Evolutionary conservation across 2,888 invertebrate species (phyloP).

Genomic region (Cephus pygmeus): DNA sequence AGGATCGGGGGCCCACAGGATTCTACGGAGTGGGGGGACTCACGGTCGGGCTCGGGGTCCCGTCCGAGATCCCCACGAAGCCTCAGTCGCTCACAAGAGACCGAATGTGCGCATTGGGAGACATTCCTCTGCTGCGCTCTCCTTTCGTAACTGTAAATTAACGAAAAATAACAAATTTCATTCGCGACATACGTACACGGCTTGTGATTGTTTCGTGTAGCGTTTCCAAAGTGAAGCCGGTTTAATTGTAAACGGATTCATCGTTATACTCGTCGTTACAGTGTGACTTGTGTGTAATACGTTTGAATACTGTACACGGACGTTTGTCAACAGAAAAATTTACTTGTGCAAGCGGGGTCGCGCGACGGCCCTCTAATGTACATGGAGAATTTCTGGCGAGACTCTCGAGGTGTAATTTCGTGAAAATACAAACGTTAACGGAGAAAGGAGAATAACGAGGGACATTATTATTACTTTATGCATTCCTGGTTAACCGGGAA

Average conservation of each 20-base stretch:
- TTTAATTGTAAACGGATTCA: neutral
- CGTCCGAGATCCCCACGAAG: constrained; percentile 51
- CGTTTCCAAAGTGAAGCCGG: neutral
- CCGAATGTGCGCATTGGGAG: constrained; percentile 35
- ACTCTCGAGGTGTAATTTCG: neutral
- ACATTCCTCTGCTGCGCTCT: constrained; percentile 22
- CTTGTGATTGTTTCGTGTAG: neutral
- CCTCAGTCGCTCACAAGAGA: constrained; percentile 59
- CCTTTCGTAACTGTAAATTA: constrained; percentile 13
- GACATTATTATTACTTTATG: neutral
- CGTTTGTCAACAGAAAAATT: neutral
- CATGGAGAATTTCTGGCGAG: neutral
- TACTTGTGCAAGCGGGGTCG: neutral
- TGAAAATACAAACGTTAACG: neutral
- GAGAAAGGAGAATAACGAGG: neutral
- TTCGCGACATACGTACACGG: neutral
- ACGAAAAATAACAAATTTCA: neutral
- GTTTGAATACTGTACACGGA: neutral
- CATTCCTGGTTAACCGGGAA: neutral
- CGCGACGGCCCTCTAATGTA: neutral
- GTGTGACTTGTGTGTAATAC: neutral
- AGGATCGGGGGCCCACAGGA: constrained; percentile 29
- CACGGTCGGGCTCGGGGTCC: constrained; percentile 55
- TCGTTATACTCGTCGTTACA: neutral
- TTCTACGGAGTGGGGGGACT: constrained; percentile 36